phyloP scores from a whole-genome alignment of 2,113 vertebrate genomes.

The Penelope pileata region DNA sequence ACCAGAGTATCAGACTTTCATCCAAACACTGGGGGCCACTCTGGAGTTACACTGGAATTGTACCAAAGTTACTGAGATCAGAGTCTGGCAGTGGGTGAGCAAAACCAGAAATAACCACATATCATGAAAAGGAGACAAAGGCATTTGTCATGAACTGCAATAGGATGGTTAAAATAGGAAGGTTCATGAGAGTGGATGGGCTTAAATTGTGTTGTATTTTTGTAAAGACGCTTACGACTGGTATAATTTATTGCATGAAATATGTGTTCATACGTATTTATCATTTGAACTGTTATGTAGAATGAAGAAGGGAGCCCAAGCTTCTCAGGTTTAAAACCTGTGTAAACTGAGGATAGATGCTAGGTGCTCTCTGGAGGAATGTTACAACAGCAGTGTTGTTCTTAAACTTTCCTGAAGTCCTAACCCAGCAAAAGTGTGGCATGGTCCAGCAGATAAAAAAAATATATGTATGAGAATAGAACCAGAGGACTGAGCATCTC shows the following conservation, averaged over 20 bases:
- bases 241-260: not conserved
- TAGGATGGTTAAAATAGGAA: constrained; percentile 6
- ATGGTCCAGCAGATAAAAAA: not conserved
- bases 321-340: not conserved
- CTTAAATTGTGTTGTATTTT: not conserved
- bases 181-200: not conserved
- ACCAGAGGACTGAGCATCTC: not conserved
- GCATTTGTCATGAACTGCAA: constrained; percentile 6
- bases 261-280: not conserved
- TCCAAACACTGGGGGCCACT: constrained; percentile 60
- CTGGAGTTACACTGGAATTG: constrained; percentile 52
- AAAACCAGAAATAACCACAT: constrained; percentile 35
- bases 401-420: not conserved
- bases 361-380: not conserved
- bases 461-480: not conserved
- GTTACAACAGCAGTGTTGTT: not conserved
- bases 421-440: not conserved
- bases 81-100: constrained; percentile 48
- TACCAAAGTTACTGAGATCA: constrained; percentile 55
- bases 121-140: constrained; percentile 41
- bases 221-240: not conserved
- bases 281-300: not conserved
- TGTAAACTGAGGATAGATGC: not conserved
- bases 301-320: not conserved
- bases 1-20: constrained; percentile 24